A percentile compares a stretch with the other conserved stretches of the same genome.
These are phyloP conservation scores for Lagenorhynchus albirostris DNA, from an alignment of 2,113 vertebrate genomes.

Conservation along the genomic window DNA sequence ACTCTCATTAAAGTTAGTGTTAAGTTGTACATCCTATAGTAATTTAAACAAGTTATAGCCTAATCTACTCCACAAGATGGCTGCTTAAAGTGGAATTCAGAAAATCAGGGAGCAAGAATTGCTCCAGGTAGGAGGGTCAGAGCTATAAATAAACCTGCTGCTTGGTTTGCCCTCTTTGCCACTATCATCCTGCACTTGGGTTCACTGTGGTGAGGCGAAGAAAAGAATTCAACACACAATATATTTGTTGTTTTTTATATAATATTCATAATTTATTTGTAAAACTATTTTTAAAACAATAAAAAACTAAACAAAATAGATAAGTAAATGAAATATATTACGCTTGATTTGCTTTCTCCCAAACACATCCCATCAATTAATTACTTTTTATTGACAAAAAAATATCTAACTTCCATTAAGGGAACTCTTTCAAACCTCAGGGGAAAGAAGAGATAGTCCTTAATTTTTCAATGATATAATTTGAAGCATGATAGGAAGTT, in stretches of 20 bases:
- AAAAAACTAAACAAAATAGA: background rate
- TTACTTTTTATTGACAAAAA: background rate
- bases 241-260: background rate
- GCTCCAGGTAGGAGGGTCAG: background rate
- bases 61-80: background rate
- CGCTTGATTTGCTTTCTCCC: background rate
- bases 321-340: background rate
- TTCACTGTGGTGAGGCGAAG: background rate
- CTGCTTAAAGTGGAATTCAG: background rate
- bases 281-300: background rate
- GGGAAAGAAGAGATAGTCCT: background rate
- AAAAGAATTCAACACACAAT: background rate
- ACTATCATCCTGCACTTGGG: background rate
- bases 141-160: accelerated
- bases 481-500: background rate
- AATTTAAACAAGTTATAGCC: background rate
- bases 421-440: background rate
- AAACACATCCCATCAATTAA: background rate
- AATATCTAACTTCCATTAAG: background rate
- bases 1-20: background rate
- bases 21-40: accelerated
- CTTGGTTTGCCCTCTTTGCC: background rate
- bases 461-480: background rate
- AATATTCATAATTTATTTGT: background rate
- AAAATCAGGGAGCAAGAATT: too few relatives aligned